Evolutionary conservation across 2,797 vertebrate species (phyloP).

Genomic region (Numenius phaeopus): DNA sequence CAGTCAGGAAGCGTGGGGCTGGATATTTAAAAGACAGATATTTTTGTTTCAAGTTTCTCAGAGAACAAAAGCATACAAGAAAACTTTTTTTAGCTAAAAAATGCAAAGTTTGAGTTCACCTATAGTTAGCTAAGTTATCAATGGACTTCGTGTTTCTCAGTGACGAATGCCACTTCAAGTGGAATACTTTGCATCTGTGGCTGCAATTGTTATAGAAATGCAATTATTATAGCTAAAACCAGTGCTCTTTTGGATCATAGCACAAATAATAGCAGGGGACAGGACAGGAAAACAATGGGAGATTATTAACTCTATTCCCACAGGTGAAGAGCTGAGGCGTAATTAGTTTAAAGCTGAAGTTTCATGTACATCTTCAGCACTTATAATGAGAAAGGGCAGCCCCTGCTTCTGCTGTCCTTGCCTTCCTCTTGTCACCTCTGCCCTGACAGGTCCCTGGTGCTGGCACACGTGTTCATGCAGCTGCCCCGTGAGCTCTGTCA

Average conservation of each 20-base stretch:
- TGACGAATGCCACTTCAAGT: background rate
- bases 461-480: background rate
- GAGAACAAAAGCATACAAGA: background rate
- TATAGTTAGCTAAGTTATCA: background rate
- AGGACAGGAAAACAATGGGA: background rate
- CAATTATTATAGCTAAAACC: background rate
- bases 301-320: background rate
- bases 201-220: background rate
- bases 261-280: background rate
- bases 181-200: background rate
- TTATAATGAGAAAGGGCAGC: background rate
- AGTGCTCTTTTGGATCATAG: background rate
- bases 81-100: background rate
- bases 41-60: slow-evolving; percentile 12
- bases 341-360: background rate
- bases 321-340: background rate
- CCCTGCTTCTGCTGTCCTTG: background rate
- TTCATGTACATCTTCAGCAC: background rate
- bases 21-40: background rate
- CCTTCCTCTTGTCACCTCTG: background rate
- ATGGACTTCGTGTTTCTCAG: background rate
- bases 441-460: background rate
- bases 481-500: too few species aligned
- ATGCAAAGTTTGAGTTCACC: background rate
- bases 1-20: slow-evolving; percentile 51